A percentile compares a stretch with the other conserved stretches of the same genome.
phyloP scores from a whole-genome alignment of 2,888 invertebrate species.

The Athalia cordata region DNA sequence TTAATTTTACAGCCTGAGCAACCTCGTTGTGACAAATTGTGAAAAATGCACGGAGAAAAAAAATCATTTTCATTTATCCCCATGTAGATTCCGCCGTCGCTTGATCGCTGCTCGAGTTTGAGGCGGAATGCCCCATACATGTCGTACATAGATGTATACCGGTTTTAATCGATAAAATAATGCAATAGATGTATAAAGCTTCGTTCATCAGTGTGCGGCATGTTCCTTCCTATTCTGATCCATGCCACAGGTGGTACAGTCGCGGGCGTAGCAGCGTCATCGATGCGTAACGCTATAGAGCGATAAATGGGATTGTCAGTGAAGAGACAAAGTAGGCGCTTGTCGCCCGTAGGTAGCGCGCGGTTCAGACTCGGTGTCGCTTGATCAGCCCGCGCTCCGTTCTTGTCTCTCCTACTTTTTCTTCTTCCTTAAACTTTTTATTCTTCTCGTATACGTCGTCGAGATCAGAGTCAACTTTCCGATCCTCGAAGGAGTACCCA shows the following conservation, averaged over 20 bases:
- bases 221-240: conserved; percentile 4
- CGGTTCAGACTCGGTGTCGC: not conserved
- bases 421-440: too few species aligned
- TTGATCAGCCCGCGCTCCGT: not conserved
- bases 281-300: conserved; percentile 21
- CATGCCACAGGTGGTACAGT: conserved; percentile 38
- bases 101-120: not conserved
- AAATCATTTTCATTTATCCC: too few species aligned
- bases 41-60: too few species aligned
- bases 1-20: too few species aligned
- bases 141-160: conserved; percentile 1
- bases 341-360: conserved; percentile 1
- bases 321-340: conserved; percentile 17
- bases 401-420: too few species aligned
- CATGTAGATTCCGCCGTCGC: not conserved
- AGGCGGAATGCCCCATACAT: not conserved
- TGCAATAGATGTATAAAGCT: not conserved
- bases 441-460: too few species aligned
- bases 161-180: conserved; percentile 31
- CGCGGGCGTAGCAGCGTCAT: conserved; percentile 16
- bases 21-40: too few species aligned
- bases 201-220: not conserved
- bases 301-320: conserved; percentile 42
- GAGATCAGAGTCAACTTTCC: too few species aligned
- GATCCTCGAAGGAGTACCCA: too few species aligned